phyloP scores from a whole-genome alignment of 1,140 invertebrate genomes.

The Physella acuta region DNA sequence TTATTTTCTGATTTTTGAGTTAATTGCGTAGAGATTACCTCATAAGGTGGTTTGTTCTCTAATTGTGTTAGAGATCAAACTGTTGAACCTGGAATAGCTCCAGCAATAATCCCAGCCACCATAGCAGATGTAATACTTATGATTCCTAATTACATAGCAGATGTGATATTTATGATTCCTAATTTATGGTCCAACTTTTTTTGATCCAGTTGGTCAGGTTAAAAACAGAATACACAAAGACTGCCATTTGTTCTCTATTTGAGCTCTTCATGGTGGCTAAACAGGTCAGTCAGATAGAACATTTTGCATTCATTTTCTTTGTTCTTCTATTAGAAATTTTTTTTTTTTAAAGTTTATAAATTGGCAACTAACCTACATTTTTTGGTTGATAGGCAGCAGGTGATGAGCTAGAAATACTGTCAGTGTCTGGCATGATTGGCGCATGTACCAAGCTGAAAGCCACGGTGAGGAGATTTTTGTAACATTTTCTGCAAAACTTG shows the following conservation, averaged over 20 bases:
- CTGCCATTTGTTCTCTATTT: slow-evolving; percentile 47
- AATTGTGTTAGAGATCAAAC: too few species aligned
- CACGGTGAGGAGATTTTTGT: too few species aligned
- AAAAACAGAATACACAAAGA: slow-evolving; percentile 46
- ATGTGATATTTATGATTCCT: background rate
- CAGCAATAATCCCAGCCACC: too few species aligned
- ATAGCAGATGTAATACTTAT: too few species aligned
- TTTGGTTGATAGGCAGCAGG: background rate
- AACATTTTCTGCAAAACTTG: too few species aligned
- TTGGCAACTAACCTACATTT: too few species aligned
- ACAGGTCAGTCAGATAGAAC: slow-evolving; percentile 39
- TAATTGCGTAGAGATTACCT: too few species aligned
- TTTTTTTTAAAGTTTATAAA: background rate
- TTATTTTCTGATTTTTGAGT: too few species aligned
- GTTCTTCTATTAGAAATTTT: background rate
- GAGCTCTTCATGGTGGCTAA: slow-evolving; percentile 54
- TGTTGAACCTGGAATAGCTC: too few species aligned
- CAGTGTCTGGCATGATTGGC: background rate
- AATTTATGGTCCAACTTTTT: background rate
- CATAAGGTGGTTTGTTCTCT: too few species aligned
- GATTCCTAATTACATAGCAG: too few species aligned
- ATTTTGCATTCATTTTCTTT: background rate
- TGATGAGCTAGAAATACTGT: background rate
- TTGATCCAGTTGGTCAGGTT: slow-evolving; percentile 41
- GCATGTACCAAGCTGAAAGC: background rate